Base-by-base conservation (phyloP, 2,888 invertebrate genomes). In the Acronicta leporina region DNA sequence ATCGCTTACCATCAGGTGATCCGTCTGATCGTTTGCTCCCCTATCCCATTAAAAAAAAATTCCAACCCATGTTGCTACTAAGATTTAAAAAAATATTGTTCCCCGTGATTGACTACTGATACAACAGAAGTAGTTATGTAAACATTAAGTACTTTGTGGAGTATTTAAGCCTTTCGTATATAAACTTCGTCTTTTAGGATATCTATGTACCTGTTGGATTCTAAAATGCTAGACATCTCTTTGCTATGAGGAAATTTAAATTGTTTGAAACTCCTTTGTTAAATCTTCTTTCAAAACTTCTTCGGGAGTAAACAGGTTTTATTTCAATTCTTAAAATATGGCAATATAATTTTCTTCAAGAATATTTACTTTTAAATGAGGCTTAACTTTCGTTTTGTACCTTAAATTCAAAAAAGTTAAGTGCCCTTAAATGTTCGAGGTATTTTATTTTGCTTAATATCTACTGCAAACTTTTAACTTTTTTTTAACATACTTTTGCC, bases 321-420 rank as follows among this genome's bases (percentile, higher is more conserved):
- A 43, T 49, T 49, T 59, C 51, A 60, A 60, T 75, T 46, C 42
- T 40, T 59, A 51, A 57, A 55, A 47, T 48, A 49, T 59, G 41
- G 44, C 49, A 43, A 51, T 50, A 14, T 48, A 71, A 68, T 63
- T 72, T 72, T 60, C 47, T 48, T 61, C 10, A 35, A 35, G 44
- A 70, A 58, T 69, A 53, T 67, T 58, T 52, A 60, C 38, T 63
- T 72, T 58, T 64, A 40, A 75, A 49, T 43, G 38, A 38, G 56
- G 16, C 15, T 50, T 53, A 67, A 57, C 60, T 70, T 60, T 60
- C 20, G 47, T 45, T 45, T 67, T 50, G 30, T 63, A 53, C 42
- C 25, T 20, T 8, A 35, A 46, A 30, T 50, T 27, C 11, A 5
- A 13, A 49, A 63, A 67, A 57, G 43, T 67, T 42, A 10, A 51